These are phyloP conservation scores for Phyllostomus discolor DNA, from an alignment of 2,113 vertebrate species.

Conservation along the genomic window DNA sequence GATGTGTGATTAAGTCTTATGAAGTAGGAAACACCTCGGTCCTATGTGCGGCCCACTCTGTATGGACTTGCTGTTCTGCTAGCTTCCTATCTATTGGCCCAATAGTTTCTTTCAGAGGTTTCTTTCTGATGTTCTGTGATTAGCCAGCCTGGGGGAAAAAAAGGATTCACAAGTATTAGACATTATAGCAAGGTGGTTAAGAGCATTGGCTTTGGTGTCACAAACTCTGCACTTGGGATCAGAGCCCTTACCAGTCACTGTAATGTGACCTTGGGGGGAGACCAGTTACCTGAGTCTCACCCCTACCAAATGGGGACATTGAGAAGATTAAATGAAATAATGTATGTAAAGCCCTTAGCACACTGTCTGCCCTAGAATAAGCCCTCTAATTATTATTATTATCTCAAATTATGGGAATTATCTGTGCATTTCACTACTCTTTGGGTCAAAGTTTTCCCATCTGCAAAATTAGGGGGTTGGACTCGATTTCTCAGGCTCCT, in stretches of 20 bases:
- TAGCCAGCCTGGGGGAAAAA: not conserved
- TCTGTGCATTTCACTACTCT: not conserved
- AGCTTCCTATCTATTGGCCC: not conserved
- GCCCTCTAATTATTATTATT: constrained; percentile 44
- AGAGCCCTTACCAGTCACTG: not conserved
- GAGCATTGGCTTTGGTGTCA: not conserved
- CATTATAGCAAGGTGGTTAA: not conserved
- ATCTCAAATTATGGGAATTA: constrained; percentile 28
- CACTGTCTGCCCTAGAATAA: not conserved
- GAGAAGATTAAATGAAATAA: constrained; percentile 26
- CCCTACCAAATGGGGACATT: not conserved
- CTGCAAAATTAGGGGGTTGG: constrained; percentile 31
- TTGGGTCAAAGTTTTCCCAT: constrained; percentile 25
- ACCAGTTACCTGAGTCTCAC: not conserved
- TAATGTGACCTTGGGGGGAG: not conserved
- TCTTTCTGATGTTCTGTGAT: not conserved
- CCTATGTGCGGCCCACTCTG: not conserved
- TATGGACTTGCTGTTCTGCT: not conserved
- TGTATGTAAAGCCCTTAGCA: not conserved
- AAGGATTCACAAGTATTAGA: not conserved
- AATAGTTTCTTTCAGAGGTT: not conserved
- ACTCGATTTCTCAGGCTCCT: not conserved
- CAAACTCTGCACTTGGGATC: not conserved
- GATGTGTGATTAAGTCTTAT: not conserved
- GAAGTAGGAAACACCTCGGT: not conserved